phyloP scores from a whole-genome alignment of 2,888 invertebrate species.

The Trichopria drosophilae region DNA sequence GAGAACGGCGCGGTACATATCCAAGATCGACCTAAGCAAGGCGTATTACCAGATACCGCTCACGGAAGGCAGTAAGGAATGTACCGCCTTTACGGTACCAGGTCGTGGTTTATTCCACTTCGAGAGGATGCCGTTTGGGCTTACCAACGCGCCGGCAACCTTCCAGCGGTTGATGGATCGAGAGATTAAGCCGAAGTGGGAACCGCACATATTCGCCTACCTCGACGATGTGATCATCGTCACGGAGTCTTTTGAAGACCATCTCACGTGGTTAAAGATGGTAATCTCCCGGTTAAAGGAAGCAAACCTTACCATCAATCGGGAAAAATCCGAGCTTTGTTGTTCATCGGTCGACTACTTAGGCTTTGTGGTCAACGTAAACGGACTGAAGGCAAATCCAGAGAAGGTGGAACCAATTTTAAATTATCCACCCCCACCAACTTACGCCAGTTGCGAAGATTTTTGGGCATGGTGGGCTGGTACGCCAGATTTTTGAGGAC shows the following conservation, averaged over 20 bases:
- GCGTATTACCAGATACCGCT: too few relatives aligned
- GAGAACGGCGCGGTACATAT: too few relatives aligned
- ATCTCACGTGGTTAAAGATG: slow-evolving; percentile 11
- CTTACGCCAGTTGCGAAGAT: slow-evolving; percentile 34
- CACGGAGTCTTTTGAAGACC: slow-evolving; percentile 27
- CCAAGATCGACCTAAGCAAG: too few relatives aligned
- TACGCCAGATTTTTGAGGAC: slow-evolving; percentile 41
- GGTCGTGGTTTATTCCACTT: slow-evolving; percentile 35
- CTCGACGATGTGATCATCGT: slow-evolving; percentile 30
- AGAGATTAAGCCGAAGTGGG: slow-evolving; percentile 31
- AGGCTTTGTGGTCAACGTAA: too few relatives aligned
- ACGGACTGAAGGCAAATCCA: too few relatives aligned
- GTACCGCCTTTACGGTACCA: too few relatives aligned
- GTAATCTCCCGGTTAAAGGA: too few relatives aligned
- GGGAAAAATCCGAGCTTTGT: slow-evolving; percentile 32
- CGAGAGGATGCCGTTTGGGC: slow-evolving; percentile 15
- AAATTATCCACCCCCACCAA: slow-evolving; percentile 32
- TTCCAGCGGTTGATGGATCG: slow-evolving; percentile 34
- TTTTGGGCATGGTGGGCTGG: slow-evolving; percentile 43
- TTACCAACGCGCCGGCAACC: slow-evolving; percentile 31
- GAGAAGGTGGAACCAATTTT: too few relatives aligned
- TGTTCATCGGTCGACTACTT: slow-evolving; percentile 35
- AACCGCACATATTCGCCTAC: slow-evolving; percentile 27
- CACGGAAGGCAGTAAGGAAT: too few relatives aligned
- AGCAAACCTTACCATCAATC: slow-evolving; percentile 25